Base-by-base conservation (phyloP, 1,140 invertebrate genomes). In the Drosophila neocordata region DNA sequence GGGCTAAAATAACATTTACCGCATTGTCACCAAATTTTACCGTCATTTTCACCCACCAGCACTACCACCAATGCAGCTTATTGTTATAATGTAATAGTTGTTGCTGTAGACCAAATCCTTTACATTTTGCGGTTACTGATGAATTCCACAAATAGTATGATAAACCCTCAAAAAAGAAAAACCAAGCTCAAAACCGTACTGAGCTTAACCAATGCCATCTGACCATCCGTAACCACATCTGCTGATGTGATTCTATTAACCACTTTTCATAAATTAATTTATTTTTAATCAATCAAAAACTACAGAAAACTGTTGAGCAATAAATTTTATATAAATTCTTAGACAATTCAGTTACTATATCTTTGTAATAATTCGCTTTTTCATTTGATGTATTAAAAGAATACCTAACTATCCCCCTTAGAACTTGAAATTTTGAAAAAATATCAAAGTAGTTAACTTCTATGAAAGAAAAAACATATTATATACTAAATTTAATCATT, bases 21-120 rank as follows among this genome's bases (percentile, higher is more conserved):
- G 61, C 73, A 80, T 81, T 80, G 66, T 80, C 77, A 75, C 67
- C 73, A 44, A 18, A 31, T 31, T 48, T 48, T n/a, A 38, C 3
- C 41, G 6, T 48, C 8, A 48, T 48, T 18, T 9, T 48, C 41
- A 20, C 41, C n/a, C 18, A n/a, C n/a, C n/a, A n/a, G n/a, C n/a
- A n/a, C 41, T 12, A 48, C 18, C 41, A 6, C 18, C 15, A 48
- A 20, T 48, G 41, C 2, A 48, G 41, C 18, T 48, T 18, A 18
- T 9, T 48, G 9, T 20, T 20, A 48, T 48, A 8, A 48, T 48
- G 18, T 44, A 2, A 13, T 18, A 44, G 41, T 44, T 44, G 1
- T 44, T 44, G 13, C 41, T 20, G 41, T 11, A 11, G 41, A 1
- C 15, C 11, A 3, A 48, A 48, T 48, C 41, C 15, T 48, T 48